Percentiles rank a stretch among this genome's conserved stretches.
Conservation (phyloP, 37 sponge, comb jelly and placozoan species). For the Petrosia ficiformis region DNA sequence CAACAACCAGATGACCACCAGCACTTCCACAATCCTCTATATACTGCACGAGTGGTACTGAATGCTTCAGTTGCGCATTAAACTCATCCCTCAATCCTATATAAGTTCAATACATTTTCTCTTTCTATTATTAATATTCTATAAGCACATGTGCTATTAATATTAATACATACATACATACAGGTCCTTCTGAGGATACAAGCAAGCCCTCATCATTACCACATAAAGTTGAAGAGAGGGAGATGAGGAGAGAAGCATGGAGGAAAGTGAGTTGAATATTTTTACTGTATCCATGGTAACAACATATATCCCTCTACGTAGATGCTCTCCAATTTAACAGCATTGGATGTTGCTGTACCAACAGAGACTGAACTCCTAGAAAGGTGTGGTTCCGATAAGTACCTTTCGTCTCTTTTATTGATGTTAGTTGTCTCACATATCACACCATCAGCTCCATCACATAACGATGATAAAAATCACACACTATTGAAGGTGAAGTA, state of each 20-base stretch:
- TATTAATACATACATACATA: too few species aligned
- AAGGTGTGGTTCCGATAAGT: conserved; percentile 20
- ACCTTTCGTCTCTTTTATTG: conserved; percentile 10
- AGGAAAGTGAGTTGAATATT: conserved; percentile 18
- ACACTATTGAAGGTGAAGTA: conserved; percentile 30
- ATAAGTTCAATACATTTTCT: too few species aligned
- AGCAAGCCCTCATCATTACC: conserved; percentile 49
- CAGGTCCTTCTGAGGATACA: conserved; percentile 11
- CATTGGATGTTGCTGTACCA: conserved; percentile 4
- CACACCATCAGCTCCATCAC: background rate
- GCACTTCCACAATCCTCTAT: too few species aligned
- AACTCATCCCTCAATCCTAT: too few species aligned
- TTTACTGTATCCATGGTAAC: background rate
- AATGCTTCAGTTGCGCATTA: too few species aligned
- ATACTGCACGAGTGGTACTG: too few species aligned
- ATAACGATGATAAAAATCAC: background rate
- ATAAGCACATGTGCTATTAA: too few species aligned
- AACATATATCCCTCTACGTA: background rate
- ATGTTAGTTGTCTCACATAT: conserved; percentile 42
- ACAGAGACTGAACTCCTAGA: conserved; percentile 13
- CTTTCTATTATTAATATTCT: too few species aligned
- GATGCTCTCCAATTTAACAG: conserved; percentile 19
- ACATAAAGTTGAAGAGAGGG: conserved; percentile 47
- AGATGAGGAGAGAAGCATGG: conserved; percentile 22
- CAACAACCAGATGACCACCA: too few species aligned